phyloP scores from a whole-genome alignment of 2,113 vertebrate species.

The Odontesthes bonariensis region DNA sequence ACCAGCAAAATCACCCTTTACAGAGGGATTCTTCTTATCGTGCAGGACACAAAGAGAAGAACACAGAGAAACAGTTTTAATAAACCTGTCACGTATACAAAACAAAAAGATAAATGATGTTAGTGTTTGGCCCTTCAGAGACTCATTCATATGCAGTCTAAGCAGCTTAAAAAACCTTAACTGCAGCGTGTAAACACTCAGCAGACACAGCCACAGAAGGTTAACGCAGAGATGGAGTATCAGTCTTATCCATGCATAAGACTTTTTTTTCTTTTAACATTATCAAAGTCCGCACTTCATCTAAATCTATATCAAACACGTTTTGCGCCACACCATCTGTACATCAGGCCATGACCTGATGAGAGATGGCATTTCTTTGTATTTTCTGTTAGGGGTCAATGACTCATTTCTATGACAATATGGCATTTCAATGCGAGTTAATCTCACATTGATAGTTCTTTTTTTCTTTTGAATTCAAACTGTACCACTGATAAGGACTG shows the following conservation, averaged over 20 bases:
- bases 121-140: neutral
- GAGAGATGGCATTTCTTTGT: constrained; percentile 31
- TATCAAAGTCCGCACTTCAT: too few relatives aligned
- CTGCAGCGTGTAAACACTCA: neutral
- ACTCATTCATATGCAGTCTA: neutral
- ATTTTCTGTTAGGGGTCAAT: constrained; percentile 28
- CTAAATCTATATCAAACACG: too few relatives aligned
- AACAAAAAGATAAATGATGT: constrained; percentile 5
- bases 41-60: too few relatives aligned
- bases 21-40: too few relatives aligned
- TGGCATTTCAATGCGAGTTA: constrained; percentile 53
- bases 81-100: too few relatives aligned
- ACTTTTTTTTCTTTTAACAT: too few relatives aligned
- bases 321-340: neutral
- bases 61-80: too few relatives aligned
- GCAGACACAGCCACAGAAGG: neutral
- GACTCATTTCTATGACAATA: constrained; percentile 50
- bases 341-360: too few relatives aligned
- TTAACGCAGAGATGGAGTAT: neutral
- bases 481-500: neutral
- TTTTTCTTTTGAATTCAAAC: constrained; percentile 30
- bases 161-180: neutral
- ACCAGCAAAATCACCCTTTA: too few relatives aligned
- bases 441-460: constrained; percentile 39
- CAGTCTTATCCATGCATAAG: too few relatives aligned